phyloP scores from a whole-genome alignment of 2,797 vertebrate genomes.

The Anolis apletophallus region DNA sequence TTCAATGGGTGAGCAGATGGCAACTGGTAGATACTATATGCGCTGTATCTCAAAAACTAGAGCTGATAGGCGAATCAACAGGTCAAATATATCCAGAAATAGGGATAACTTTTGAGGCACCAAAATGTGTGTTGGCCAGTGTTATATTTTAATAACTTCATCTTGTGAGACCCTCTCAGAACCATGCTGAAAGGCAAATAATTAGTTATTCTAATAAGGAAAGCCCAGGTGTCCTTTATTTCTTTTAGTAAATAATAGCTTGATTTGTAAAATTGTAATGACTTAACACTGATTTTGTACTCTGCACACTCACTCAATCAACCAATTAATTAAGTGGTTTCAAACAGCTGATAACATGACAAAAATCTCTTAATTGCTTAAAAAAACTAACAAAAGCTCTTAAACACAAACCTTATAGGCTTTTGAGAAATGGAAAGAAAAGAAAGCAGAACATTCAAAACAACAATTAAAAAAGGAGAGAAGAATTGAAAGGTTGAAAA shows the following conservation, averaged over 20 bases:
- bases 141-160: not conserved
- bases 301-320: not conserved
- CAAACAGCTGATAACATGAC: not conserved
- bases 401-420: constrained; percentile 75
- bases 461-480: constrained; percentile 82
- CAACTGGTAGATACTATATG: too few species aligned
- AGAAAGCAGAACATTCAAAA: constrained; percentile 82
- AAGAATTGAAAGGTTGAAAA: constrained; percentile 80
- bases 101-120: too few species aligned
- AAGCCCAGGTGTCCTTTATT: not conserved
- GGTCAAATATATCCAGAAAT: too few species aligned
- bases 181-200: not conserved
- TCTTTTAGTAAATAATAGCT: not conserved
- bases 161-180: not conserved
- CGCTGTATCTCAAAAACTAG: too few species aligned
- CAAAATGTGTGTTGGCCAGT: not conserved
- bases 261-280: not conserved
- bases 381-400: not conserved
- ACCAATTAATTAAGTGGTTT: not conserved
- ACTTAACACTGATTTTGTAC: not conserved
- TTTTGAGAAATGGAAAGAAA: constrained; percentile 92
- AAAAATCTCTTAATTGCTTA: not conserved
- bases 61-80: too few species aligned
- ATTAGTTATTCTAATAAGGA: not conserved
- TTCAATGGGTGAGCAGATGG: too few species aligned